Percentiles rank a stretch among this genome's conserved stretches.
Evolutionary conservation across 2,113 vertebrate genomes (phyloP).

Genomic region (Scomber colias): DNA sequence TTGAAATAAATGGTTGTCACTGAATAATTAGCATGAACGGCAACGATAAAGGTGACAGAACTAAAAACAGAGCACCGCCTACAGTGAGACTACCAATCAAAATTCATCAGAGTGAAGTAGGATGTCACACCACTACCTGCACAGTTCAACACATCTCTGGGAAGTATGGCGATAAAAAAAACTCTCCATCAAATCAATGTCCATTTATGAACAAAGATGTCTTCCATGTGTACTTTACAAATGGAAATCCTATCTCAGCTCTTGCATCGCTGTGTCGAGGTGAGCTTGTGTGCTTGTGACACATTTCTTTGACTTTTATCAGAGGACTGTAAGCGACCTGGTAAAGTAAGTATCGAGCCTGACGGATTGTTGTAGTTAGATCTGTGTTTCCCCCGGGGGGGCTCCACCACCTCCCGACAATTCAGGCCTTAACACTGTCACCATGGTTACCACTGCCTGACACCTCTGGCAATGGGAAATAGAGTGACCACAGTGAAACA

Average conservation of each 20-base stretch:
- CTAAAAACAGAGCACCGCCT: not conserved
- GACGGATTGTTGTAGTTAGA: slow-evolving; percentile 57
- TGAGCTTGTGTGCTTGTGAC: not conserved
- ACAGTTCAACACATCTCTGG: not conserved
- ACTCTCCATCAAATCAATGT: not conserved
- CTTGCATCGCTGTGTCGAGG: not conserved
- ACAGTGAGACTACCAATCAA: too few relatives aligned
- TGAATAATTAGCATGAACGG: not conserved
- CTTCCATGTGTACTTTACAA: too few relatives aligned
- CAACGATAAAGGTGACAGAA: not conserved
- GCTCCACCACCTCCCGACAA: slow-evolving; percentile 47
- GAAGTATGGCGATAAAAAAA: not conserved
- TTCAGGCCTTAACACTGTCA: slow-evolving; percentile 57
- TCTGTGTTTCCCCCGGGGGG: slow-evolving; percentile 43
- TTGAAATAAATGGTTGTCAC: not conserved
- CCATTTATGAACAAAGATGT: not conserved
- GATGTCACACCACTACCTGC: not conserved
- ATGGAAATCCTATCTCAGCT: not conserved
- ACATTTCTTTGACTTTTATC: slow-evolving; percentile 33
- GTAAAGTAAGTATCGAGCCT: slow-evolving; percentile 37
- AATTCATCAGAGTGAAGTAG: not conserved
- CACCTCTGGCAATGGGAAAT: slow-evolving; percentile 65
- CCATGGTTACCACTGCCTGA: slow-evolving; percentile 78
- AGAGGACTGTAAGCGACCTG: slow-evolving; percentile 33
- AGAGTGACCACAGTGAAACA: slow-evolving; percentile 73